Base-by-base conservation (phyloP, 2,888 invertebrate genomes). In the Cynaeus angustus region DNA sequence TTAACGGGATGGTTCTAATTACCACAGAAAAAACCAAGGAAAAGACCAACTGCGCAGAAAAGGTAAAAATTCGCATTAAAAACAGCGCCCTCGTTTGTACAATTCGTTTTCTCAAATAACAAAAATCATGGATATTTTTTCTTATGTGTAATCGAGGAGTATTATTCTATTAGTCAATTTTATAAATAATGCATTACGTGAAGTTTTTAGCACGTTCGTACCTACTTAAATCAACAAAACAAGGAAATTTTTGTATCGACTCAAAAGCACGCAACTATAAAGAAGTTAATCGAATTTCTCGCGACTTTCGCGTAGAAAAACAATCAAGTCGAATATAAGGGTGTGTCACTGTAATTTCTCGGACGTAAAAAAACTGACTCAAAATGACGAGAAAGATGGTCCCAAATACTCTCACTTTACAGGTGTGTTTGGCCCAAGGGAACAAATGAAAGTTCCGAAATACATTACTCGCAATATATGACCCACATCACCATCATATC, bases 401-500 rank as follows among this genome's bases (percentile, higher is more conserved):
- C 48, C 52, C 48, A 43, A 67, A 48, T 67, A 70, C 70, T 70
- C 70, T 70, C 70, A 70, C 70, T 69, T n/a, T 46, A 33, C 53
- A 70, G 70, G 70, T 70, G 70, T 66, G 70, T 41, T 30, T 67
- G 30, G 66, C 66, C 53, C 37, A 6, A 45, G 59, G 45, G 26
- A 50, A 38, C 53, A 59, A 58, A 70, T 70, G 70, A 70, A 70
- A 70, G 70, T 70, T 70, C 53, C 58, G 52, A 69, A 69, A 69
- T 64, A 38, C 30, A 52, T 16, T 28, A 53, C 53, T 26, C 38
- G 26, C 13, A 37, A 64, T 33, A 46, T 66, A 21, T 67, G 66
- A 52, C 66, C 66, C 33, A 59, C 59, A 59, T 50, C 28, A 65
- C 8, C 45, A 12, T 26, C 16, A 50, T 52, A 52, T 65, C 56